A percentile compares a stretch with the other conserved stretches of the same genome.
Conservation (phyloP, 2,888 invertebrate genomes). For the Nesidiocoris tenuis region DNA sequence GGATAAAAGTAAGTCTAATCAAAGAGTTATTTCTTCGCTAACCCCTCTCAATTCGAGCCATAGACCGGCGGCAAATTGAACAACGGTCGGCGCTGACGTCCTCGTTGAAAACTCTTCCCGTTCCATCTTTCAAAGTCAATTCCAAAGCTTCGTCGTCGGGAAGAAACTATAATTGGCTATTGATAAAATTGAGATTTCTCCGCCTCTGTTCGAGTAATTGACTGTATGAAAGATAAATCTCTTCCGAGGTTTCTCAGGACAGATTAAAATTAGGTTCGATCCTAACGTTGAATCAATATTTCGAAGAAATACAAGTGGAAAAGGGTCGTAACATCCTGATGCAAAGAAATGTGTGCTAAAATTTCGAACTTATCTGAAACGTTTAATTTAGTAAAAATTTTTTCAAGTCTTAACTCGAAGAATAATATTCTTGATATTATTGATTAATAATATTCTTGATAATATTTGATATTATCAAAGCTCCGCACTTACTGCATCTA, state of each 20-base stretch:
- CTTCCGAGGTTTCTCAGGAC: not conserved
- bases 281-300: too few species aligned
- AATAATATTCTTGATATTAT: too few species aligned
- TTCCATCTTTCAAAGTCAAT: not conserved
- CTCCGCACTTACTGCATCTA: too few species aligned
- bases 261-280: not conserved
- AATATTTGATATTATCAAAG: too few species aligned
- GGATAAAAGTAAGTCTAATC: not conserved
- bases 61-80: not conserved
- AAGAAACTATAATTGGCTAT: not conserved
- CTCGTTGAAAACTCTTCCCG: not conserved
- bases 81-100: not conserved
- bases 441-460: too few species aligned
- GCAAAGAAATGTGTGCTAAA: too few species aligned
- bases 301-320: too few species aligned
- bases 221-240: not conserved
- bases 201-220: not conserved
- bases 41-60: not conserved
- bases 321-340: too few species aligned
- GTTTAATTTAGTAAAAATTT: too few species aligned
- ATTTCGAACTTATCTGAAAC: too few species aligned
- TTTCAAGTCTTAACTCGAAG: too few species aligned
- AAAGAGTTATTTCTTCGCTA: not conserved
- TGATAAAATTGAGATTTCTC: not conserved
- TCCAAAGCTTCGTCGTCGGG: not conserved